Evolutionary conservation across 2,888 invertebrate genomes (phyloP), one percentile per base, ranked within the genome.

Genomic region (Xanthorhoe spadicearia): DNA sequence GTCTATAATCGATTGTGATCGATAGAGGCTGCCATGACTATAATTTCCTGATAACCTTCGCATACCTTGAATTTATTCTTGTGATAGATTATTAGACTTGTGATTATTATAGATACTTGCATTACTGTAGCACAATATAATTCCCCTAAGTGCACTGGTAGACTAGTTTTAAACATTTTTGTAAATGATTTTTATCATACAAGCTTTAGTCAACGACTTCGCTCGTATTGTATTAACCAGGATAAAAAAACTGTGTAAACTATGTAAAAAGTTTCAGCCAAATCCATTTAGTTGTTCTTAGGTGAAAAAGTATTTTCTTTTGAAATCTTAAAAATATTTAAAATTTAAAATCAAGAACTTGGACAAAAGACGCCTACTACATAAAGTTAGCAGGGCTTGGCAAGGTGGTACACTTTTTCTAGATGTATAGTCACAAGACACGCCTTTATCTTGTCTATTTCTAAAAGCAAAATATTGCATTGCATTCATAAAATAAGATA

Each of bases 11-110:
- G 56, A 62, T 43, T 69, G 66, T 66, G 70, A 73, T 66, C 69
- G 72, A 77, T 72, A 74, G 56, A 68, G 73, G 65, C 71, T 73
- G 61, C 73, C 76, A 68, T 70, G 70, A 58, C 59, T 56, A 60
- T 72, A 74, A 75, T 75, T 80, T 80, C 78, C 77, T 80, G 70
- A 58, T 69, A 74, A 73, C 83, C 82, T 83, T 82, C 78, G 68
- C 77, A 75, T 80, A 76, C 73, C 73, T 75, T 66, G 66, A 75
- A 72, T 73, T 77, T 66, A 77, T 77, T 73, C 71, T 72, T 69
- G 70, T 72, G 73, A 74, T 71, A 71, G 58, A 67, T 71, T 70
- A 66, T 60, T 66, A 65, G 38, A 8, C 38, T 38, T 38, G 13
- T 3, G 10, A 2, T 43, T 43, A 13, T 43, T 43, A 13, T 43